Evolutionary conservation across 2,113 vertebrate species (phyloP), one percentile per base, ranked within the genome.

Genomic region (Columbina picui): DNA sequence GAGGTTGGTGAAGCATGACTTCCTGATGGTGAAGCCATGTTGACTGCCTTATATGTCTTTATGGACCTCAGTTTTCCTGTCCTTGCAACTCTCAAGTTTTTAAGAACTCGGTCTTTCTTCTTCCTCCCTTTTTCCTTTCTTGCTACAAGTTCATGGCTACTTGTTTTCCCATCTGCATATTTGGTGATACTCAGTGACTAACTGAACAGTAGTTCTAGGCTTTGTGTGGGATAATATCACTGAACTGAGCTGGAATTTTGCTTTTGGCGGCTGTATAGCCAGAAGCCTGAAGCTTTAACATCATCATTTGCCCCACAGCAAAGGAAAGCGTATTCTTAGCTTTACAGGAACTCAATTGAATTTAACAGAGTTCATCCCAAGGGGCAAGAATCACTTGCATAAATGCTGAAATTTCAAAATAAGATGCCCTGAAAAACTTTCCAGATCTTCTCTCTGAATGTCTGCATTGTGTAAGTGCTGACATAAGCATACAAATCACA

Each of bases 371-470:
- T 50, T 95, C 49, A 68, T 85, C 75, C 50, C 71, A 80, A 77
- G 67, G 30, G 71, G 9, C 38, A 92, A 55, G 56, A 93, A 91
- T 70, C n/a, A 25, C 70, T 70, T 77, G 61, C 78, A 81, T 70
- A 80, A 96, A 67, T 63, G 87, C 63, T 86, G 88, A 88, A 77
- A 84, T 80, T 84, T 84, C 71, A 70, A 86, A 95, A 73, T 55
- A 80, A 79, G 32, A 52, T 34, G 49, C 34, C 41, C 61, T 77
- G 41, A 81, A 79, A 90, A 82, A 56, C 38, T 86, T 70, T 47
- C 23, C 18, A 39, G 47, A 63, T 41, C 29, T 47, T 79, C 20
- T 47, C 12, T 76, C 57, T 29, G 30, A 90, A 74, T 60, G n/a
- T 7, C n/a, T 71, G 47, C 6, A n/a, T 39, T 39, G 47, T 41